These are phyloP conservation scores for Lateolabrax maculatus DNA, from an alignment of 2,797 vertebrate species.

Conservation along the genomic window DNA sequence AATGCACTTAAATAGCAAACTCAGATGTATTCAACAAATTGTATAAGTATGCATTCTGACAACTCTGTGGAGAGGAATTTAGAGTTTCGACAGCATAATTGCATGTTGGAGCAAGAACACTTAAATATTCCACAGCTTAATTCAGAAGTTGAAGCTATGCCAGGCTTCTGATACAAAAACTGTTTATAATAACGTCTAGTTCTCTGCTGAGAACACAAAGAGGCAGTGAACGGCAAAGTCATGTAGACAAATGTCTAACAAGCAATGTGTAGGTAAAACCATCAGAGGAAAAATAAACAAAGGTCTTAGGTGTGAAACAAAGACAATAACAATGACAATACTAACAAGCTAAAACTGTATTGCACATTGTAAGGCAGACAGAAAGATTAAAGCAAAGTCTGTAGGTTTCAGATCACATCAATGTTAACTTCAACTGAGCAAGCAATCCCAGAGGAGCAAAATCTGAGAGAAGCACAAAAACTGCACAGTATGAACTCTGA, in stretches of 20 bases:
- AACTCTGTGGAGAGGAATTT: constrained; percentile 38
- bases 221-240: not conserved
- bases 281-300: constrained; percentile 9
- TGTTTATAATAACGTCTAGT: not conserved
- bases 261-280: constrained; percentile 9
- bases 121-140: constrained; percentile 28
- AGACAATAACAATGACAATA: constrained; percentile 24
- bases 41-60: constrained; percentile 17
- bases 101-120: constrained; percentile 42
- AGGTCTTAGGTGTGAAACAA: constrained; percentile 20
- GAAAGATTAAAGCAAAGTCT: constrained; percentile 64
- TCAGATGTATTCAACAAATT: constrained; percentile 8
- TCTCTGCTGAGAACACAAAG: constrained; percentile 13
- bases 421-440: constrained; percentile 64
- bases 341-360: constrained; percentile 40
- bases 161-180: constrained; percentile 15
- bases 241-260: constrained; percentile 24
- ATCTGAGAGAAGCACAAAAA: constrained; percentile 62
- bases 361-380: constrained; percentile 52
- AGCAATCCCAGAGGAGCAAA: constrained; percentile 49
- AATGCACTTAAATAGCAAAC: not conserved
- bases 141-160: constrained; percentile 32
- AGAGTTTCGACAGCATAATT: constrained; percentile 35
- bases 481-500: constrained; percentile 62
- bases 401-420: constrained; percentile 61